These are phyloP conservation scores for Adelphocoris suturalis DNA, from an alignment of 2,888 invertebrate genomes.

Conservation along the genomic window DNA sequence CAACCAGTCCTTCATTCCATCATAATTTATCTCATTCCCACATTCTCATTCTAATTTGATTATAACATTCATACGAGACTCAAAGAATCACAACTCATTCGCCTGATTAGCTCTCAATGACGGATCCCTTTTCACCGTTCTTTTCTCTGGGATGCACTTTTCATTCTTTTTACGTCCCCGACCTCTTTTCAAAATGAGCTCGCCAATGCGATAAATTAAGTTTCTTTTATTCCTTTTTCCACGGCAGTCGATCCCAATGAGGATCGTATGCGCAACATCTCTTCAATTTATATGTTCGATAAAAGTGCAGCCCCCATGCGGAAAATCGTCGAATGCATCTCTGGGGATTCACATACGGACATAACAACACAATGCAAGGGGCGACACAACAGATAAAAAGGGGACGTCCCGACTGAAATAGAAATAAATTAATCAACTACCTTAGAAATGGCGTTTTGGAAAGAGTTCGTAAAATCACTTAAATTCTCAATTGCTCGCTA, in stretches of 20 bases:
- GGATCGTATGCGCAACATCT: slow-evolving; percentile 6
- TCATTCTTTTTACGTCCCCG: not conserved
- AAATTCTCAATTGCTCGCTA: too few relatives aligned
- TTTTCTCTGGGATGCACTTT: slow-evolving; percentile 7
- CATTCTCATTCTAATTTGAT: slow-evolving; percentile 49
- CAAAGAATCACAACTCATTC: slow-evolving; percentile 42
- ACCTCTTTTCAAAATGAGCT: not conserved
- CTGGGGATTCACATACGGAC: not conserved
- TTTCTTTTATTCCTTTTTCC: not conserved
- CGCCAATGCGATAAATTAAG: slow-evolving; percentile 38
- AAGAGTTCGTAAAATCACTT: too few relatives aligned
- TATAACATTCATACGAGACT: slow-evolving; percentile 30
- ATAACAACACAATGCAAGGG: too few relatives aligned
- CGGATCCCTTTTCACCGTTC: not conserved
- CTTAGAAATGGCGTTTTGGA: too few relatives aligned
- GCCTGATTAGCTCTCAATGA: slow-evolving; percentile 30
- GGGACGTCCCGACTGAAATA: too few relatives aligned
- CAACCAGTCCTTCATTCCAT: not conserved
- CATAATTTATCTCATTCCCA: slow-evolving; percentile 36
- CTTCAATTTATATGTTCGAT: not conserved
- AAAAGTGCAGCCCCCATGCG: not conserved
- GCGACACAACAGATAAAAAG: too few relatives aligned
- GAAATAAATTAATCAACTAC: too few relatives aligned
- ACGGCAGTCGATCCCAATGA: not conserved
- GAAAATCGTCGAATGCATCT: not conserved